Base-by-base conservation (phyloP, 2,888 invertebrate species). In the Amphipyra berbera region DNA sequence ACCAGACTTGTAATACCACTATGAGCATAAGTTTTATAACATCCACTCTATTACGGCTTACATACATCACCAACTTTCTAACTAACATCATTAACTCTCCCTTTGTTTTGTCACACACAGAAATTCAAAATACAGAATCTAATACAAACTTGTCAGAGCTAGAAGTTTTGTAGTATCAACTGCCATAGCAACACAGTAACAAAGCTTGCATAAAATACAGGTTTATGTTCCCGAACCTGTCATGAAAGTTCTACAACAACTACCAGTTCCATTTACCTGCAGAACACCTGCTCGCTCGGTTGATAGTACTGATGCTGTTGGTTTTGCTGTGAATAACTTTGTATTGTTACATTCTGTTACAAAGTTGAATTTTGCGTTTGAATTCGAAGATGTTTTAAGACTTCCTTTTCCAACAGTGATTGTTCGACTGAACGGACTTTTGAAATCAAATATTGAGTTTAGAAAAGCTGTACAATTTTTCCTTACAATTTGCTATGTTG, bases 311-410 rank as follows among this genome's bases (percentile, higher is more conserved):
- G 42, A 8, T 53, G 13, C 9, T 14, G 41, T 60, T 44, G 46
- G 49, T 40, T 69, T 58, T 65, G 30, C 44, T 52, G 44, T 65
- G 54, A 67, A 67, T 73, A 61, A 61, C 49, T 61, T 54, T 66
- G 49, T 61, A 42, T 9, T 15, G 15, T 50, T 13, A 12, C 30
- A 6, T 54, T 21, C 50, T 52, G 40, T 7, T 35, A 35, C 41
- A 42, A 61, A 50, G 27, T 42, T 14, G 13, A 55, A 38, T 61
- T 67, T 61, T 12, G 14, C 30, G 56, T 30, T 61, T 40, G 41
- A 61, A 47, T 69, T 56, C 42, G 8, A 21, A 27, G 7, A 6
- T 37, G 27, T 38, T 2, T 49, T 10, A 33, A 8, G 37, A 38
- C 41, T 53, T 45, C 9, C 9, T 14, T 33, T 30, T 9, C 9